A percentile compares a stretch with the other conserved stretches of the same genome.
phyloP scores from a whole-genome alignment of 2,888 invertebrate genomes.

The Euproctis similis region DNA sequence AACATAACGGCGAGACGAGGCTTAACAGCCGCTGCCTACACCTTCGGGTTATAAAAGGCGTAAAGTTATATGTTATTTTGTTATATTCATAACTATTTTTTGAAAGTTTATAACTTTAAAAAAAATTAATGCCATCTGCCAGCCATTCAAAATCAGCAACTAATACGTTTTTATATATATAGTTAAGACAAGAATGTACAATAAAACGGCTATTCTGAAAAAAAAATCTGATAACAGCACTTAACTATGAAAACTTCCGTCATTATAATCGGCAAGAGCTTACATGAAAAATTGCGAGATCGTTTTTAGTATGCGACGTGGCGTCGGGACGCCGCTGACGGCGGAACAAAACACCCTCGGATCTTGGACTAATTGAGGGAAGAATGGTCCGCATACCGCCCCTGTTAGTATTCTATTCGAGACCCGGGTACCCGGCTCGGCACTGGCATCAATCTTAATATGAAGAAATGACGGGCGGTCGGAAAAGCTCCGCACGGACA shows the following conservation, averaged over 20 bases:
- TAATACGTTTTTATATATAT: too few species aligned
- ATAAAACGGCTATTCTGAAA: too few species aligned
- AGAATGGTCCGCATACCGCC: slow-evolving; percentile 47
- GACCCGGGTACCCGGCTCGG: slow-evolving; percentile 44
- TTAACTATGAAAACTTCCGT: slow-evolving; percentile 23
- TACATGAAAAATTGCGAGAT: slow-evolving; percentile 61
- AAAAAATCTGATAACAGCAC: slow-evolving; percentile 12
- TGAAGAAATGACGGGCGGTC: slow-evolving; percentile 61
- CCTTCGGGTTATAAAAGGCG: too few species aligned
- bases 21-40: too few species aligned
- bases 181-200: too few species aligned
- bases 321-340: slow-evolving; percentile 31
- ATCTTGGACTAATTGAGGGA: slow-evolving; percentile 66
- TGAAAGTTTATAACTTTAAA: too few species aligned
- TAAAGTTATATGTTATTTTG: too few species aligned
- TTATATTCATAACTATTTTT: too few species aligned
- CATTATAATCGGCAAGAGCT: slow-evolving; percentile 51
- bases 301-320: slow-evolving; percentile 66
- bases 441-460: slow-evolving; percentile 72
- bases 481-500: slow-evolving; percentile 59
- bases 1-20: too few species aligned
- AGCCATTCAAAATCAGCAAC: too few species aligned
- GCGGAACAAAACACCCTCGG: slow-evolving; percentile 50
- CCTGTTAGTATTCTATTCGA: slow-evolving; percentile 65
- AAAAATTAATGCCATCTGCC: too few species aligned